A percentile compares a stretch with the other conserved stretches of the same genome.
Evolutionary conservation across 2,888 invertebrate species (phyloP).

Genomic region (Bimastos eiseni): DNA sequence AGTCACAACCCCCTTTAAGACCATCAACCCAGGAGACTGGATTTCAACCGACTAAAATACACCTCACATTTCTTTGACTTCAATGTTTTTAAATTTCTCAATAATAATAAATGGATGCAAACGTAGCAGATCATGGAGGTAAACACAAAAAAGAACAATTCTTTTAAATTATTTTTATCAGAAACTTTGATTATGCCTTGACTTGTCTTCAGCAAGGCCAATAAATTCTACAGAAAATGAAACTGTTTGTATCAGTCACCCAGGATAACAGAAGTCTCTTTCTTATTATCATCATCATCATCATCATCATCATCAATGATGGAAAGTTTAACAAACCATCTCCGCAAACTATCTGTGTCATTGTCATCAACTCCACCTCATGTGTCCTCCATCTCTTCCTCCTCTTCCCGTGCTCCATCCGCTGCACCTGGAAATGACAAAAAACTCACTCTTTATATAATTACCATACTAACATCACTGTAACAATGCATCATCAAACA

Average conservation of each 20-base stretch:
- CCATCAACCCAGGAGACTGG: not conserved
- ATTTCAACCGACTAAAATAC: not conserved
- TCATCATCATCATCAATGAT: not conserved
- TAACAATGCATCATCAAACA: not conserved
- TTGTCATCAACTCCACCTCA: not conserved
- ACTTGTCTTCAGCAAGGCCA: not conserved
- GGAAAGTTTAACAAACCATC: not conserved
- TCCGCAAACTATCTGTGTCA: not conserved
- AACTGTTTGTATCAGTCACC: not conserved
- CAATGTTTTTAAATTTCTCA: no score
- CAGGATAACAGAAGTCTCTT: not conserved
- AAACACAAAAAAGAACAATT: not conserved
- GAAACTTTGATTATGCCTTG: not conserved
- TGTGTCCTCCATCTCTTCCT: slow-evolving; percentile 24
- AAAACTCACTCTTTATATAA: not conserved
- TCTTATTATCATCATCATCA: no score
- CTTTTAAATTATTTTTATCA: not conserved
- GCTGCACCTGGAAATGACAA: not conserved
- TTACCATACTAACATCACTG: not conserved
- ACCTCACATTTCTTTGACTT: no score
- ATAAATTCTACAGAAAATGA: not conserved
- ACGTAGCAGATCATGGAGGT: not conserved
- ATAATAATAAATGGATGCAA: not conserved
- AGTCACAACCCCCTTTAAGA: not conserved
- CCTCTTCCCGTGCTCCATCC: not conserved